A percentile compares a stretch with the other conserved stretches of the same genome.
phyloP scores from a whole-genome alignment of 2,113 vertebrate genomes.

The Microcebus tavaratra region DNA sequence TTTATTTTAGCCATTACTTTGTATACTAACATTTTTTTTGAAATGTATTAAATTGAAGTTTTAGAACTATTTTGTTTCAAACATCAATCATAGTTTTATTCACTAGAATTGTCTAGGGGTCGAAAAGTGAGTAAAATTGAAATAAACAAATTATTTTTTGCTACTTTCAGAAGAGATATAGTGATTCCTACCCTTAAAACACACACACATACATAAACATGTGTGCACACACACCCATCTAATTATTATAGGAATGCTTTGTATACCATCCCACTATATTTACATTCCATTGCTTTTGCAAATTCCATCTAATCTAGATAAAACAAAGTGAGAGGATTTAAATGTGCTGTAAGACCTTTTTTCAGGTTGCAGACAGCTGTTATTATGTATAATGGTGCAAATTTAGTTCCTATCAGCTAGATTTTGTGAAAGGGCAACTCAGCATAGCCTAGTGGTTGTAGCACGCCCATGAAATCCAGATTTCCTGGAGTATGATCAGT shows the following conservation, averaged over 20 bases:
- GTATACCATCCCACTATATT: neutral
- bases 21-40: neutral
- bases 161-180: neutral
- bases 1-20: neutral
- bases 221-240: neutral
- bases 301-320: neutral
- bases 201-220: neutral
- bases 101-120: neutral
- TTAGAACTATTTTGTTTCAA: slow-evolving; percentile 1
- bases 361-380: neutral
- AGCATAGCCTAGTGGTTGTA: neutral
- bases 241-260: neutral
- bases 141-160: neutral
- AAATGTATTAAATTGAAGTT: slow-evolving; percentile 4
- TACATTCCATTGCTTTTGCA: neutral
- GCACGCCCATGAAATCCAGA: neutral
- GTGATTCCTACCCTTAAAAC: neutral
- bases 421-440: neutral
- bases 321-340: neutral
- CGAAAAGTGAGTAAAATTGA: slow-evolving; percentile 39
- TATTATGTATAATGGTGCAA: neutral
- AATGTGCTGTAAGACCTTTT: neutral
- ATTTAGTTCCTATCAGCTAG: neutral
- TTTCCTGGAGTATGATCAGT: neutral
- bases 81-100: neutral